Conservation (phyloP, 2,797 vertebrate genomes). For the Helarctos malayanus region DNA sequence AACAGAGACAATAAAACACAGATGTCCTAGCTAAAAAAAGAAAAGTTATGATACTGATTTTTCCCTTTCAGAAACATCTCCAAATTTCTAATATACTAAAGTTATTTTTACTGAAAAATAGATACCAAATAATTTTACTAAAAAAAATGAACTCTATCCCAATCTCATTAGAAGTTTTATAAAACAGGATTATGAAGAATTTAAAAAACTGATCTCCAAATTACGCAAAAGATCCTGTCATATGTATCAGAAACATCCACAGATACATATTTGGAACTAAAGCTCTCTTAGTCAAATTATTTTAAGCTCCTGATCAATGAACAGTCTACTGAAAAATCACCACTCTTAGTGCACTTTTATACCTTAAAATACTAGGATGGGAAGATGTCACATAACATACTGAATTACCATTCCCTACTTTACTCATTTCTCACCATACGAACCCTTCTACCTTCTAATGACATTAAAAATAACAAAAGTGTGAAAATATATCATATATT, state of each 20-base stretch:
- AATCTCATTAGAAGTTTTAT: constrained; percentile 50
- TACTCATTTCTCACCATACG: constrained; percentile 25
- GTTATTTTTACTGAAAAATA: constrained; percentile 57
- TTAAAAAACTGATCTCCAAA: constrained; percentile 59
- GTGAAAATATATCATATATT: constrained; percentile 57
- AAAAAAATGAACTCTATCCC: constrained; percentile 42
- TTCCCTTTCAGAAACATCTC: constrained; percentile 56
- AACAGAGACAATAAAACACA: neutral
- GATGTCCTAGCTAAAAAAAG: constrained; percentile 53
- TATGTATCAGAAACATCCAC: constrained; percentile 9
- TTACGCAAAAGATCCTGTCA: constrained; percentile 66
- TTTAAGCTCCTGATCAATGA: constrained; percentile 23
- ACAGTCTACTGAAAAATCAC: constrained; percentile 30
- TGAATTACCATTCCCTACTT: constrained; percentile 57
- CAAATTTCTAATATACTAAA: neutral
- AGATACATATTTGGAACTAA: neutral
- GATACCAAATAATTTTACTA: constrained; percentile 37
- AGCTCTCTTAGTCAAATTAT: constrained; percentile 30
- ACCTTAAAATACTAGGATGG: constrained; percentile 39
- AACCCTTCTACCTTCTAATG: constrained; percentile 70
- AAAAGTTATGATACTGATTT: constrained; percentile 41
- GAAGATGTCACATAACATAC: constrained; percentile 31
- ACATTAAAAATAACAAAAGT: constrained; percentile 71
- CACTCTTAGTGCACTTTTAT: neutral
- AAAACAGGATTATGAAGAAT: constrained; percentile 51